Evolutionary conservation across 2,888 invertebrate species (phyloP).

Genomic region (Acanthoscelides obtectus): DNA sequence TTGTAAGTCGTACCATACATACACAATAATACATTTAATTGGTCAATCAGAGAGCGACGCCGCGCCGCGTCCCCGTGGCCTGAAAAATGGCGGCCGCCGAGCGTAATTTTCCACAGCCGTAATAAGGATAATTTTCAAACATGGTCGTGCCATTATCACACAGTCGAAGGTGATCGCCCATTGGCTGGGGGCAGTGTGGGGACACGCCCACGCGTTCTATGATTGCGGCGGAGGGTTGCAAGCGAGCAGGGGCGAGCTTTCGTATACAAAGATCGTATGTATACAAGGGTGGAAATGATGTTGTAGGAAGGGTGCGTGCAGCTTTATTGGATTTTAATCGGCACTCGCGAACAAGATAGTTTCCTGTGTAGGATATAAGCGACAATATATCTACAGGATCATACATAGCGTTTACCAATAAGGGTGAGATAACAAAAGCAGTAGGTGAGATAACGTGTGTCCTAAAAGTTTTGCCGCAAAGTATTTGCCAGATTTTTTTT

Average conservation of each 20-base stretch:
- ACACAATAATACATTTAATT: not conserved
- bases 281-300: not conserved
- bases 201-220: not conserved
- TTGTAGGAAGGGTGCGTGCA: not conserved
- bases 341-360: not conserved
- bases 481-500: no score
- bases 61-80: not conserved
- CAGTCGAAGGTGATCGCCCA: not conserved
- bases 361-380: not conserved
- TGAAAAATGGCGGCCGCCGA: slow-evolving; percentile 36
- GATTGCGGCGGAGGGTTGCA: not conserved
- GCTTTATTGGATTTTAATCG: not conserved
- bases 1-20: not conserved
- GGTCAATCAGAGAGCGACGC: not conserved
- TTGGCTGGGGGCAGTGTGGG: not conserved
- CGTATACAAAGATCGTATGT: not conserved
- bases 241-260: not conserved
- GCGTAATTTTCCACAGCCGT: slow-evolving; percentile 38
- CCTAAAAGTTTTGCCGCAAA: no score
- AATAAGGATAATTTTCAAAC: slow-evolving; percentile 48
- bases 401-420: no score
- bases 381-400: not conserved
- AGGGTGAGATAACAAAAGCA: no score
- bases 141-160: slow-evolving; percentile 30
- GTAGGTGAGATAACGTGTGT: no score